Evolutionary conservation across 2,888 invertebrate genomes (phyloP).

Genomic region (Lottia scabra): DNA sequence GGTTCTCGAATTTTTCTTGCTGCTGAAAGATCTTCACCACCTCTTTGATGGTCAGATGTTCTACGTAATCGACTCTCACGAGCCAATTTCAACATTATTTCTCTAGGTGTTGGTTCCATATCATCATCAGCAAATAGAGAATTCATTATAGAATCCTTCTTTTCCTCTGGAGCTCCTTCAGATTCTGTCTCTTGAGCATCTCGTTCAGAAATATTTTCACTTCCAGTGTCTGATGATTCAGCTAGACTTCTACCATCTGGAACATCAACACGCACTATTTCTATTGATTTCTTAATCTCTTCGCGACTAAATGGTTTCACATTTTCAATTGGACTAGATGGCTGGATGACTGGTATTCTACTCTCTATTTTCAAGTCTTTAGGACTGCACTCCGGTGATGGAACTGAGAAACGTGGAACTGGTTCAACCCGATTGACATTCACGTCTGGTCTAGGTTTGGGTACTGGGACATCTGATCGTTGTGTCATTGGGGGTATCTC

Average conservation of each 20-base stretch:
- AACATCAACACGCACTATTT: constrained; percentile 34
- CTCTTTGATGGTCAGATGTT: constrained; percentile 59
- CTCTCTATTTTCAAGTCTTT: not conserved
- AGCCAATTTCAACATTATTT: constrained; percentile 59
- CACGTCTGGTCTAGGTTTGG: constrained; percentile 48
- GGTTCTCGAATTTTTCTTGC: constrained; percentile 56
- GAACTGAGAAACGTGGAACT: constrained; percentile 39
- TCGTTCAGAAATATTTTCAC: constrained; percentile 13
- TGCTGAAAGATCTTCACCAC: constrained; percentile 29
- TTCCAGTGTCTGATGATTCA: not conserved
- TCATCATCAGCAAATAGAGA: constrained; percentile 51
- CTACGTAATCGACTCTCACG: constrained; percentile 59
- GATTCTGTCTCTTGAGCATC: constrained; percentile 17
- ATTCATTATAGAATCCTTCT: constrained; percentile 22
- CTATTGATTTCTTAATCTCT: constrained; percentile 36
- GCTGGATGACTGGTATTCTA: not conserved
- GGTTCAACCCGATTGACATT: constrained; percentile 58
- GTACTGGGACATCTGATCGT: constrained; percentile 43
- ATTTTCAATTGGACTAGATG: not conserved
- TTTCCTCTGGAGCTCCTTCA: constrained; percentile 15
- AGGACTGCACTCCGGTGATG: constrained; percentile 10
- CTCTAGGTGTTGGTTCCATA: constrained; percentile 59
- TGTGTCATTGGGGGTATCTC: constrained; percentile 22
- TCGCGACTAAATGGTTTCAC: constrained; percentile 18
- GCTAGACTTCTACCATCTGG: constrained; percentile 5